These are phyloP conservation scores for Eristalis tenax DNA, from an alignment of 2,888 invertebrate genomes.

Conservation along the genomic window DNA sequence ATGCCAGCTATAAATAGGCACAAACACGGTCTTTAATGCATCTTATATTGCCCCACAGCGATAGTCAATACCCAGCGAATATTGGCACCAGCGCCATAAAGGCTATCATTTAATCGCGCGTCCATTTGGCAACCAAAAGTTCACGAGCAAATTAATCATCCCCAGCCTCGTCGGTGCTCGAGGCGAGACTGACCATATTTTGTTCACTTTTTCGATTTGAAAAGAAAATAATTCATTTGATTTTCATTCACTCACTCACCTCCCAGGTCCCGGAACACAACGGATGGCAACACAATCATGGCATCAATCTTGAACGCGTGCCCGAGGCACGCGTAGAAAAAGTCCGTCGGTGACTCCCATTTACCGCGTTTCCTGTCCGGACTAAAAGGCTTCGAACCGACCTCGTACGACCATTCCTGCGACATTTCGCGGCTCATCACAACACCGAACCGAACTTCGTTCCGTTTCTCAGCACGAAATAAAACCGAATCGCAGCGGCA, in stretches of 20 bases:
- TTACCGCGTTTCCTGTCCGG: slow-evolving; percentile 83
- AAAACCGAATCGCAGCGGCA: neutral
- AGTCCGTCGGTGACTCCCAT: slow-evolving; percentile 89
- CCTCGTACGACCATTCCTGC: slow-evolving; percentile 75
- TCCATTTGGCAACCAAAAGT: neutral
- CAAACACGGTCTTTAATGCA: neutral
- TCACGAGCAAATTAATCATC: slow-evolving; percentile 3
- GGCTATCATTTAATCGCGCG: neutral
- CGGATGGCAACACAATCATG: slow-evolving; percentile 86
- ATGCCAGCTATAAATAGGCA: slow-evolving; percentile 15
- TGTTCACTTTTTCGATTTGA: neutral
- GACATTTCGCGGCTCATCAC: slow-evolving; percentile 27
- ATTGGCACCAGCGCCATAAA: neutral
- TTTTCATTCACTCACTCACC: slow-evolving; percentile 74
- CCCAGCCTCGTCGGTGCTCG: neutral
- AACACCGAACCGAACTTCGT: slow-evolving; percentile 2
- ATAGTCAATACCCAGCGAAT: neutral
- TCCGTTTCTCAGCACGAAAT: neutral
- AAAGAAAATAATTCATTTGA: neutral
- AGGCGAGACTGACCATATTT: neutral
- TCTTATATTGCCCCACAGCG: slow-evolving; percentile 18
- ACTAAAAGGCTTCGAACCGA: slow-evolving; percentile 76
- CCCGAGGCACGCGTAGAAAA: slow-evolving; percentile 89
- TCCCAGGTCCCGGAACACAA: slow-evolving; percentile 75
- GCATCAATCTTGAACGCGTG: slow-evolving; percentile 92